Percentiles rank a stretch among this genome's conserved stretches.
Evolutionary conservation across 2,113 vertebrate genomes (phyloP).

Genomic region (Choloepus hoffmanni): DNA sequence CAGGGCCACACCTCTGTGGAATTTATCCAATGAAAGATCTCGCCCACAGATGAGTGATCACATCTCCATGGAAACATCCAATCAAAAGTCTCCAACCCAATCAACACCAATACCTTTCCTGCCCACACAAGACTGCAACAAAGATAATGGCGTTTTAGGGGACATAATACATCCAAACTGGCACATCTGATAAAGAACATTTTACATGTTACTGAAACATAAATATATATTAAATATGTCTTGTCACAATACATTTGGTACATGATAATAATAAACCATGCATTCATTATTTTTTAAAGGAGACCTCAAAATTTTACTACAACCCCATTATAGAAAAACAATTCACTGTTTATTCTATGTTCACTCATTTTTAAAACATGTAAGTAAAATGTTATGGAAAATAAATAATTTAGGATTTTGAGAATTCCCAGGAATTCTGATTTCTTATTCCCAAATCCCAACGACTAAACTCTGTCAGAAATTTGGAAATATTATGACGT

Average conservation of each 20-base stretch:
- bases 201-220: background rate
- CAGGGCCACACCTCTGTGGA: no score
- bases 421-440: background rate
- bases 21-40: no score
- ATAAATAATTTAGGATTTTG: background rate
- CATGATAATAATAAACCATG: background rate
- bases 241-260: background rate
- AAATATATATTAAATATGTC: background rate
- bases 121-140: no score
- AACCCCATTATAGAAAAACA: background rate
- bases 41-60: no score
- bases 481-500: background rate
- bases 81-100: no score
- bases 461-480: background rate
- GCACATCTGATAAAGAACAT: background rate
- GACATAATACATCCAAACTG: no score
- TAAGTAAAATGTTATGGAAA: background rate
- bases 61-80: no score
- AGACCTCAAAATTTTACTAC: background rate
- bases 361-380: background rate
- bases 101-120: no score
- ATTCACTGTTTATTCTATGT: background rate
- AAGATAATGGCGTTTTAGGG: no score
- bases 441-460: background rate
- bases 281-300: background rate